phyloP scores from a whole-genome alignment of 2,888 invertebrate genomes.

The Caenorhabditis plicata region DNA sequence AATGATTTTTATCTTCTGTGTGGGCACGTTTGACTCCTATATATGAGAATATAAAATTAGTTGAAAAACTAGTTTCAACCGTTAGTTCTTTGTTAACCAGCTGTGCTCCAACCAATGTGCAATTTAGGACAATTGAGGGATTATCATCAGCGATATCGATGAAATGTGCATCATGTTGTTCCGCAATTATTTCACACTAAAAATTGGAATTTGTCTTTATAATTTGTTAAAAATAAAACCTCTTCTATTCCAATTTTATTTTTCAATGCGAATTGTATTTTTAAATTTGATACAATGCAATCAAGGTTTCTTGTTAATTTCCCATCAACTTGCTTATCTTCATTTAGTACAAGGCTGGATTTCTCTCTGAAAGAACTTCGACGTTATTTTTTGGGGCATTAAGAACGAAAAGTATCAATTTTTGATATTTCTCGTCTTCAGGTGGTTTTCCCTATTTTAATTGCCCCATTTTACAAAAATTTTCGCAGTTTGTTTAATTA shows the following conservation, averaged over 20 bases:
- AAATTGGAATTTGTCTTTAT: background rate
- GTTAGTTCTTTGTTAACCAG: conserved; percentile 11
- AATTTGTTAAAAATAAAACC: background rate
- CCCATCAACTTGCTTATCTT: too few relatives aligned
- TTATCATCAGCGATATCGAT: conserved; percentile 6
- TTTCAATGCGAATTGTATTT: conserved; percentile 17
- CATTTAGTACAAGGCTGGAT: too few relatives aligned
- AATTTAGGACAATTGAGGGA: conserved; percentile 11
- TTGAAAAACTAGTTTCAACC: background rate
- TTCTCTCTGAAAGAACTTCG: too few relatives aligned
- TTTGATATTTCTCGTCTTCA: conserved; percentile 16
- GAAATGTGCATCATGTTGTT: conserved; percentile 1
- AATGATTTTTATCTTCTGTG: too few relatives aligned
- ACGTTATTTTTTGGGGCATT: too few relatives aligned
- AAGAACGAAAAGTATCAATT: too few relatives aligned
- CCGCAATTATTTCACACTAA: conserved; percentile 6
- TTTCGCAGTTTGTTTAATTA: conserved; percentile 3
- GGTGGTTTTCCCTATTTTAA: conserved; percentile 1
- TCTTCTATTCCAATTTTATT: conserved; percentile 17
- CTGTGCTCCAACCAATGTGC: conserved; percentile 13
- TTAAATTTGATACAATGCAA: conserved; percentile 9
- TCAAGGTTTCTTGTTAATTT: too few relatives aligned
- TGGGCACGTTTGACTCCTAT: too few relatives aligned
- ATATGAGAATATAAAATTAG: background rate
- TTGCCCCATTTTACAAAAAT: conserved; percentile 6